Evolutionary conservation across 1,140 invertebrate species (phyloP), one percentile per base, ranked within the genome.

Genomic region (Eurosta solidaginis): DNA sequence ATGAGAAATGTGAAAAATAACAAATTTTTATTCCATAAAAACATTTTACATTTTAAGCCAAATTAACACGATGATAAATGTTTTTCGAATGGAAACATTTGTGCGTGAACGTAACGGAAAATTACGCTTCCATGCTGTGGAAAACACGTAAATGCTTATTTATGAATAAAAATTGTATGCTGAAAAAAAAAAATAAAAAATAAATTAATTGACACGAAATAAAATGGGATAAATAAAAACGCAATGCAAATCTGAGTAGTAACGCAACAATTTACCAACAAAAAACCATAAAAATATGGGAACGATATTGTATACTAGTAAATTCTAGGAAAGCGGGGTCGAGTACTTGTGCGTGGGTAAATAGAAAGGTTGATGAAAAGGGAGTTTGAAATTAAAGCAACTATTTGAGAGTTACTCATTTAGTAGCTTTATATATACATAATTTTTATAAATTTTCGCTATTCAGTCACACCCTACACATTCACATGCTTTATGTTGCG

Each of bases 101-200:
- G 33, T 68, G 59, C 33, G 59, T 68, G 33, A 36, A 68, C 36
- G 59, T 33, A 68, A 42, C 33, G 59, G 59, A 68, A 40, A 68
- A 68, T 68, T 36, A 68, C n/a, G 59, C 33, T 68, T 29, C 33
- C 33, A 42, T 33, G 59, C 59, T 36, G 33, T 68, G 59, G 29
- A 14, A 40, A 40, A 33, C 59, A 68, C 59, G 33, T 22, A 68
- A 68, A 68, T 68, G 40, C 33, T 68, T 40, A 68, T 68, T 68
- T 33, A 68, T 68, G 59, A 68, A 68, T n/a, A 68, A 63, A 17
- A 29, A 33, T 36, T 9, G 17, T 33, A 14, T 22, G 27, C 25
- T 5, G 40, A n/a, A 47, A 47, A 47, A 27, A 54, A 54, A 54
- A 54, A 52, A n/a, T 12, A 54, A 22, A 14, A 33, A 36, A 9